Conservation (phyloP, 2,113 vertebrate genomes). For the Odontophorus gujanensis region DNA sequence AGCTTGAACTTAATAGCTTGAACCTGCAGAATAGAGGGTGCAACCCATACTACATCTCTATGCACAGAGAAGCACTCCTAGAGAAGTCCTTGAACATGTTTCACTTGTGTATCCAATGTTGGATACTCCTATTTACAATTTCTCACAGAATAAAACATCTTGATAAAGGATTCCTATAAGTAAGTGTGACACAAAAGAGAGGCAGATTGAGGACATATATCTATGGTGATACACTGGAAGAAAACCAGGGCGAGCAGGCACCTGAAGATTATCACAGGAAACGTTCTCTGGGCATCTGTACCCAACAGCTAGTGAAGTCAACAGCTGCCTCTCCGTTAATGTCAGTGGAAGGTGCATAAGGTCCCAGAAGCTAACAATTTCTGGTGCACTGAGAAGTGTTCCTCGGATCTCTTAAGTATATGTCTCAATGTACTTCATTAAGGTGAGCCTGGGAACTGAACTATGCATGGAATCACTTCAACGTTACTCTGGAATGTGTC, state of each 20-base stretch:
- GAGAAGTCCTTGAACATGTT: background rate
- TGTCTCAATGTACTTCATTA: background rate
- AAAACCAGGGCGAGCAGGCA: background rate
- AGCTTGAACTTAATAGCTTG: background rate
- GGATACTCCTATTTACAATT: background rate
- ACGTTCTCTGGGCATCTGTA: background rate
- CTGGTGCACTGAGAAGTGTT: background rate
- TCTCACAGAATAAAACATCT: background rate
- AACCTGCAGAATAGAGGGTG: background rate
- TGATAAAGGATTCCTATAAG: background rate
- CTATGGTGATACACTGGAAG: background rate
- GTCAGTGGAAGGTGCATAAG: background rate
- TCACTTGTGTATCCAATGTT: background rate
- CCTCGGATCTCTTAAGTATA: background rate
- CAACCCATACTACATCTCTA: background rate
- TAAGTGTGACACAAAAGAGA: background rate
- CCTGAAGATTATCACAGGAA: background rate
- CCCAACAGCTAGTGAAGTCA: background rate
- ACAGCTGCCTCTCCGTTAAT: background rate
- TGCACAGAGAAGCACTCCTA: background rate
- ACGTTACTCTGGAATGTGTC: background rate
- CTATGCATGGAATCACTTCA: background rate
- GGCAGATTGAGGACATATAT: background rate
- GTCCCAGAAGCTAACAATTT: background rate
- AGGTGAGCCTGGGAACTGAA: background rate